Conservation (phyloP, 2,888 invertebrate genomes). For the Mesodorylaimus sp. region DNA sequence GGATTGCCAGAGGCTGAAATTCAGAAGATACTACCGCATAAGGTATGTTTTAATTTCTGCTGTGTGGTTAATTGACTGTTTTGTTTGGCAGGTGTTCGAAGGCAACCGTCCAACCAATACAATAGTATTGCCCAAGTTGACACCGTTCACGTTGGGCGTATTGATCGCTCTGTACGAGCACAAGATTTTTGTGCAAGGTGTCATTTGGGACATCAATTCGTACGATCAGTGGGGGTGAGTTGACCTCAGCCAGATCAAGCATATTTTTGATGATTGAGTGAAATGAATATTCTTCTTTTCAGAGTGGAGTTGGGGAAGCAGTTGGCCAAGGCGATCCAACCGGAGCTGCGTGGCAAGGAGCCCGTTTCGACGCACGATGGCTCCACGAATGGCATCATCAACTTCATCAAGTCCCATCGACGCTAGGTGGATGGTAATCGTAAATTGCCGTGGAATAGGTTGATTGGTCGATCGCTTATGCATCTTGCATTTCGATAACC, state of each 20-base stretch:
- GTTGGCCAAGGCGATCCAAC: slow-evolving; percentile 91
- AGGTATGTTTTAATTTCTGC: too few relatives aligned
- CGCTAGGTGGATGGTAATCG: too few relatives aligned
- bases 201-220: slow-evolving; percentile 97
- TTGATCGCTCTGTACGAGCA: slow-evolving; percentile 93
- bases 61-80: too few relatives aligned
- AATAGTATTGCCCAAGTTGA: slow-evolving; percentile 69
- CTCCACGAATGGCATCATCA: slow-evolving; percentile 91
- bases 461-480: too few relatives aligned
- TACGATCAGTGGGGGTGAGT: slow-evolving; percentile 95
- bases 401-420: slow-evolving; percentile 77
- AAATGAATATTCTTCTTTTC: too few relatives aligned
- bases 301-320: slow-evolving; percentile 94
- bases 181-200: slow-evolving; percentile 94
- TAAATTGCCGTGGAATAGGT: too few relatives aligned
- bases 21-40: slow-evolving; percentile 69
- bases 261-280: too few relatives aligned
- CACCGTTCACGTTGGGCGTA: slow-evolving; percentile 78
- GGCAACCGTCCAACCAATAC: slow-evolving; percentile 96
- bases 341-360: slow-evolving; percentile 53
- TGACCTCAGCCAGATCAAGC: too few relatives aligned
- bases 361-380: slow-evolving; percentile 56
- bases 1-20: slow-evolving; percentile 55
- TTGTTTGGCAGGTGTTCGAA: slow-evolving; percentile 42
- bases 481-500: too few relatives aligned